Conservation (phyloP, 2,888 invertebrate species). For the Maniola hyperantus region DNA sequence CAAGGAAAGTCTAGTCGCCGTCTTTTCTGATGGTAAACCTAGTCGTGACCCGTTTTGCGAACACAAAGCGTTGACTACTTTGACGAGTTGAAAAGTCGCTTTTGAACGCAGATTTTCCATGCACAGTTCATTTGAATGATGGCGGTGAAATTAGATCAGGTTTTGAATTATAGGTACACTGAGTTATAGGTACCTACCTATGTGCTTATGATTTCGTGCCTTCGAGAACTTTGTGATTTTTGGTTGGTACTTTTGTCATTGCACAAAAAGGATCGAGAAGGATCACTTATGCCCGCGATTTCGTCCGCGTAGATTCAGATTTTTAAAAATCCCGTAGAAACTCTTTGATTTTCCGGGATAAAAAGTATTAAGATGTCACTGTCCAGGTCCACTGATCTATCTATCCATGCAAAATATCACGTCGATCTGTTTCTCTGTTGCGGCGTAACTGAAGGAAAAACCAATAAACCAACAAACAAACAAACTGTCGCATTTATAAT, state of each 20-base stretch:
- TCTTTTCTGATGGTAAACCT: constrained; percentile 4
- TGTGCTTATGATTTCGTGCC: constrained; percentile 1
- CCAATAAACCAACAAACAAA: too few relatives aligned
- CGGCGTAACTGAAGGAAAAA: too few relatives aligned
- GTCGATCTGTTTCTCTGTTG: too few relatives aligned
- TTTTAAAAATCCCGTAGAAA: too few relatives aligned
- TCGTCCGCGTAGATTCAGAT: too few relatives aligned
- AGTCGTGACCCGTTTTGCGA: constrained; percentile 38
- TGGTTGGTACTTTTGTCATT: not conserved
- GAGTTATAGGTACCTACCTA: too few relatives aligned
- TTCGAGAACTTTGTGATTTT: not conserved
- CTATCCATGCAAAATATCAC: too few relatives aligned
- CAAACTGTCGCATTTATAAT: too few relatives aligned
- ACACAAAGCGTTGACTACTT: constrained; percentile 33
- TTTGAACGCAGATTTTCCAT: constrained; percentile 30
- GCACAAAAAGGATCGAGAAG: not conserved
- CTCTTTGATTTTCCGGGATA: too few relatives aligned
- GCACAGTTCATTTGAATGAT: constrained; percentile 32
- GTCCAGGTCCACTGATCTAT: too few relatives aligned
- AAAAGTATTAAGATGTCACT: too few relatives aligned
- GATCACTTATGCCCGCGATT: too few relatives aligned
- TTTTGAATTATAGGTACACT: constrained; percentile 23
- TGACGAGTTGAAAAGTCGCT: constrained; percentile 30
- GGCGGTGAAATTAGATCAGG: constrained; percentile 30
- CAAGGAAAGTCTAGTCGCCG: not conserved